A percentile compares a stretch with the other conserved stretches of the same genome.
These are phyloP conservation scores for Neolamprologus sp. DNA, from an alignment of 2,113 vertebrate species.

Conservation along the genomic window DNA sequence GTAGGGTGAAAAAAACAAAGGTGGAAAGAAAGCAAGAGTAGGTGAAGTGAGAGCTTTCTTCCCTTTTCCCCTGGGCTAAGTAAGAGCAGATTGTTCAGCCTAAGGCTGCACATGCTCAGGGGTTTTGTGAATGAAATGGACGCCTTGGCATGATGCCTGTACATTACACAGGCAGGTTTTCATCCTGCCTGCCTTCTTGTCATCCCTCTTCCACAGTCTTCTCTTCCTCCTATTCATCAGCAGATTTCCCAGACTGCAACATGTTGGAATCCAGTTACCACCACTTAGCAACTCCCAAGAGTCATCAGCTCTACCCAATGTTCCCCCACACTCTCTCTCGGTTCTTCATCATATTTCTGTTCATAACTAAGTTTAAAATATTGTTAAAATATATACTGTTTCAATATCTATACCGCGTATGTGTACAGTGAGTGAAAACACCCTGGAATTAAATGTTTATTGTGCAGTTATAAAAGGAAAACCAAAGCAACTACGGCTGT, in stretches of 20 bases:
- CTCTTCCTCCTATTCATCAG: constrained; percentile 52
- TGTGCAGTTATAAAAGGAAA: not conserved
- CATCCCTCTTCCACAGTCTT: constrained; percentile 7
- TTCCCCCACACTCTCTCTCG: not conserved
- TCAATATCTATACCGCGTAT: not conserved
- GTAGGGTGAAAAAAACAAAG: not conserved
- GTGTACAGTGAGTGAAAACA: not conserved
- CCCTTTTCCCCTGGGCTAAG: not conserved
- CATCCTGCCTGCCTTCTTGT: constrained; percentile 12
- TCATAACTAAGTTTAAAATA: not conserved
- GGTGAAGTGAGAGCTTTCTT: not conserved
- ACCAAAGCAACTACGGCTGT: not conserved
- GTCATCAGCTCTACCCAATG: not conserved
- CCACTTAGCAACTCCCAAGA: constrained; percentile 59
- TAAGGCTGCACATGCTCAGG: constrained; percentile 26
- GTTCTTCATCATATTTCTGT: not conserved
- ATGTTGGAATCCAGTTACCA: constrained; percentile 63
- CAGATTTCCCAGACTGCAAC: constrained; percentile 64
- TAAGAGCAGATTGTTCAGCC: constrained; percentile 19
- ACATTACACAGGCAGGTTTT: constrained; percentile 27
- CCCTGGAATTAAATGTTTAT: not conserved
- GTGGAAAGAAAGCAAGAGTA: not conserved
- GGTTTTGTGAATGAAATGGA: constrained; percentile 71
- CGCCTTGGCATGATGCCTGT: constrained; percentile 26
- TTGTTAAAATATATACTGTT: not conserved